phyloP scores from a whole-genome alignment of 2,888 invertebrate genomes.

The Alentia gelatinosa region DNA sequence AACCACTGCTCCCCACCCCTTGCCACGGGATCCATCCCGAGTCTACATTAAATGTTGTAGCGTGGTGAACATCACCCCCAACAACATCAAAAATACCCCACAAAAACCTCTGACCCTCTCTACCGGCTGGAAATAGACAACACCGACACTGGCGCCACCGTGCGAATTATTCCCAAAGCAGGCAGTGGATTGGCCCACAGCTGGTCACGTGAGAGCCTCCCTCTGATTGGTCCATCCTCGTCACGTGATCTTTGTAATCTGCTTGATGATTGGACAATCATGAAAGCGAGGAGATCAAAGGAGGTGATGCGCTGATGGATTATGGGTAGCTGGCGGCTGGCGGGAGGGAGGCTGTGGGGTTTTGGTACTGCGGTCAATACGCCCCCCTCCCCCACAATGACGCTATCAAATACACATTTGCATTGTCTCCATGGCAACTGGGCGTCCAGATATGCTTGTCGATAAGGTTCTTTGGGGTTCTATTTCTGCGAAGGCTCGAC shows the following conservation, averaged over 20 bases:
- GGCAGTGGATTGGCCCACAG: neutral
- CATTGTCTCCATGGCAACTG: conserved; percentile 42
- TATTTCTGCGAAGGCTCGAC: neutral
- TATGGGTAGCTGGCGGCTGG: neutral
- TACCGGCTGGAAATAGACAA: neutral
- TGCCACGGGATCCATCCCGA: too few species aligned
- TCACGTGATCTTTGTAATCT: conserved; percentile 49
- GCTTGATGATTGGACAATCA: conserved; percentile 49
- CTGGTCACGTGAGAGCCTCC: conserved; percentile 22
- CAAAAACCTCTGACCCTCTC: neutral
- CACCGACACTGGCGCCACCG: neutral
- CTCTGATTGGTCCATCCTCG: conserved; percentile 34
- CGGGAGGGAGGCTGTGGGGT: neutral
- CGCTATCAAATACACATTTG: conserved; percentile 50
- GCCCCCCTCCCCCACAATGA: neutral
- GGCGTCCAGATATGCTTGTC: neutral
- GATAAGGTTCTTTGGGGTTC: neutral
- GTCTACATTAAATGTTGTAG: too few species aligned
- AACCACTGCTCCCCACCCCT: too few species aligned
- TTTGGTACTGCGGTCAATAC: neutral
- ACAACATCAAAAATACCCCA: too few species aligned
- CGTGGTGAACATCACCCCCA: neutral
- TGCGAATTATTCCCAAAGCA: neutral
- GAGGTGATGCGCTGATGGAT: conserved; percentile 6
- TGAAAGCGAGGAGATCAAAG: conserved; percentile 3